Base-by-base conservation (phyloP, 2,888 invertebrate genomes). In the Pyrrhosoma nymphula region DNA sequence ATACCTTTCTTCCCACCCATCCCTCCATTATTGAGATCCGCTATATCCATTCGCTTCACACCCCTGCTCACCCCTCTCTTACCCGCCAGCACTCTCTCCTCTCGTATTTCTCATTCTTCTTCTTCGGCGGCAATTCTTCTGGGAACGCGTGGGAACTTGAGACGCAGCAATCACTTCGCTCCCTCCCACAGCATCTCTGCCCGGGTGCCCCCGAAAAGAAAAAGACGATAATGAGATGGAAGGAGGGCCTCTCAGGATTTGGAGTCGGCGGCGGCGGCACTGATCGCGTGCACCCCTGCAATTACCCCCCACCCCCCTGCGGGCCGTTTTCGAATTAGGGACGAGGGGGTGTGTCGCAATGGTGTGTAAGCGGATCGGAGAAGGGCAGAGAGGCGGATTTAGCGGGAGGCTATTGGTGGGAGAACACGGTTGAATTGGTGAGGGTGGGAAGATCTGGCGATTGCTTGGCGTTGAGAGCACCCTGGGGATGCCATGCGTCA, bases 321-420 rank as follows among this genome's bases (percentile, higher is more conserved):
- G 91, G 63, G 91, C 39, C 63, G 91, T 39, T 93, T 93, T 93
- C 93, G 63, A 93, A 93, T 93, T 93, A 93, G 93, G 93, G 69
- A 93, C 93, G 93, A 69, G 55, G 18, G 16, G 8, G 60, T 16
- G 93, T 93, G 93, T 93, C 93, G 93, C 93, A 93, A 93, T 93
- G 69, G 63, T 69, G 69, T 63, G 91, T 56, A 63, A 4, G 91
- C 47, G 47, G 60, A 93, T 39, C 16, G 69, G 75, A 93, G 69
- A 47, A 75, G 47, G 69, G 18, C 18, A 20, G 39, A 69, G 39
- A 35, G 90, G 20, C 4, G 35, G 91, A 63, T 23, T 30, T 26
- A 47, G 30, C 35, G 56, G 8, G 69, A 39, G 93, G 93, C 12
- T 69, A 14, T 55, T 20, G 55, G 89, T 47, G 56, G 75, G 93